Percentiles rank a stretch among this genome's conserved stretches.
Evolutionary conservation across 53 echinoderm and acorn worm genomes (phyloP).

Genomic region (Hippasteria phrygiana): DNA sequence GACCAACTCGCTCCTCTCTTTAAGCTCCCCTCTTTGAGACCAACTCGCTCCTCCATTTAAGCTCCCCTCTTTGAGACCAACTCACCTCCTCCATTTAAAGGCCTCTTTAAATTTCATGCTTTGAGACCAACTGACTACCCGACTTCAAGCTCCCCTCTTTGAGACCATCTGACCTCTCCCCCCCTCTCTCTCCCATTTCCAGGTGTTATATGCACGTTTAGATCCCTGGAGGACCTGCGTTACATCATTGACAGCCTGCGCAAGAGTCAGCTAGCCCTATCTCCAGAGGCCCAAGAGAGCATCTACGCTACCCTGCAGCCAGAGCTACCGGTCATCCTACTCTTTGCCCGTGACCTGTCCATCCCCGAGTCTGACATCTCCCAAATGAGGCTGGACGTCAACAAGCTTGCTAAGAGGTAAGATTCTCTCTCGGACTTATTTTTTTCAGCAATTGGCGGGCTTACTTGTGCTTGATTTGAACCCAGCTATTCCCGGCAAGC

Average conservation of each 20-base stretch:
- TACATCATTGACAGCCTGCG: slow-evolving; percentile 80
- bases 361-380: slow-evolving; percentile 81
- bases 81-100: no score
- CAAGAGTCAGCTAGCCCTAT: slow-evolving; percentile 62
- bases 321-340: slow-evolving; percentile 80
- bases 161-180: neutral
- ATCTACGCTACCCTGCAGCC: slow-evolving; percentile 68
- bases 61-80: no score
- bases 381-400: slow-evolving; percentile 72
- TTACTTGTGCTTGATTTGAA: no score
- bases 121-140: no score
- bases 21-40: no score
- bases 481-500: no score
- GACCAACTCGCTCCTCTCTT: no score
- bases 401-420: slow-evolving; percentile 68
- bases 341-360: slow-evolving; percentile 87
- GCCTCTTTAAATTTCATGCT: no score
- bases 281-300: slow-evolving; percentile 62
- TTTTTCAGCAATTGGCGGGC: no score
- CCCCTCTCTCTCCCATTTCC: neutral
- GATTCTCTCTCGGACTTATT: neutral
- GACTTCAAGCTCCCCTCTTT: neutral
- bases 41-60: no score
- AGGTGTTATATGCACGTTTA: slow-evolving; percentile 92
- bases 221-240: slow-evolving; percentile 83